Base-by-base conservation (phyloP, 2,888 invertebrate genomes). In the Caenorhabditis doughertyi region DNA sequence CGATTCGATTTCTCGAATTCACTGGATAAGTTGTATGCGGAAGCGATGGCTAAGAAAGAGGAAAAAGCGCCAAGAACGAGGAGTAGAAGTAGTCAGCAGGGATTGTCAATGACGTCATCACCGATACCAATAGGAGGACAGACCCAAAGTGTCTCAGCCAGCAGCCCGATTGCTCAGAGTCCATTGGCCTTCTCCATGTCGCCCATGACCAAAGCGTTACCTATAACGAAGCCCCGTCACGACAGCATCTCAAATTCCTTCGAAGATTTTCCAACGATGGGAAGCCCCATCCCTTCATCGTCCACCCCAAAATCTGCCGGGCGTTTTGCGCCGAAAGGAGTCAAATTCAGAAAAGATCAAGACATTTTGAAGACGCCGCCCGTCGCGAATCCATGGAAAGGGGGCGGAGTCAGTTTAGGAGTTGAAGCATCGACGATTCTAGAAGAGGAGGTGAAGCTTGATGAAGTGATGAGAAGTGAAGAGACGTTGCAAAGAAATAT, bases 181-280 rank as follows among this genome's bases (percentile, higher is more conserved):
- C 62, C 77, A 11, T 25, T 25, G 0, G 27, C 53, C 23, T 42
- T 18, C 3, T 67, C 67, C 3, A 64, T 60, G 58, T 67, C 67
- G 21, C 65, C 74, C 0, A 39, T 56, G 2, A 42, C 27, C 23
- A 60, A 62, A 32, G 35, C 32, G 2, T 16, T 76, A 9, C 68
- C 68, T 56, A 35, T 39, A 47, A 51, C 51, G 3, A 16, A 65
- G 65, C 47, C 51, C 8, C 35, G 65, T 4, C 21, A 49, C 18
- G 18, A 67, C 11, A 58, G 58, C 25, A 67, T 76, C 25, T 67
- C 67, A 13, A 60, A 56, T 13, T 73, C 73, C 0, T 25, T 65
- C 23, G 74, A 74, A 16, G 81, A 81, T 47, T 81, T 81, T 51
- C 81, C 81, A 0, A 71, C 58, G 27, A 58, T 74, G 53, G 55